These are phyloP conservation scores for Oligia fasciuncula DNA, from an alignment of 2,888 invertebrate species.

Conservation along the genomic window DNA sequence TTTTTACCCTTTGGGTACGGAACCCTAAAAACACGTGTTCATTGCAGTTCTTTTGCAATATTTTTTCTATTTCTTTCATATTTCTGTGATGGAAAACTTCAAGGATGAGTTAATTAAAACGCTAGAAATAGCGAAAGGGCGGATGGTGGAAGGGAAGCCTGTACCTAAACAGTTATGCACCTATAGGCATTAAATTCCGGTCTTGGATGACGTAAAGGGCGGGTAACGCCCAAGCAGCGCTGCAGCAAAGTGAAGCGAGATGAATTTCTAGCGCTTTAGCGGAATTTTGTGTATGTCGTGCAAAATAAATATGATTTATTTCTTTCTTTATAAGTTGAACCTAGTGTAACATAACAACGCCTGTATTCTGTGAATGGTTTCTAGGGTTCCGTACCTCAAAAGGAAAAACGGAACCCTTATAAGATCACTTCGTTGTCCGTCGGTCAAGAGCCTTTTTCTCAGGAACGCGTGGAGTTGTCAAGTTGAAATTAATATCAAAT, in stretches of 20 bases:
- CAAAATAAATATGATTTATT: neutral
- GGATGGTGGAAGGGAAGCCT: neutral
- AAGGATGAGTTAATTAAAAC: constrained; percentile 4
- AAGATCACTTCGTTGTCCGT: no score
- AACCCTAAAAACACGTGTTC: neutral
- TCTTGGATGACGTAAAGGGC: constrained; percentile 10
- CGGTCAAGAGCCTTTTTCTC: no score
- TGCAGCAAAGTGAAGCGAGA: neutral
- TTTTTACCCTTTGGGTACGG: neutral
- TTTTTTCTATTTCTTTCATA: neutral
- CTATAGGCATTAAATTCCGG: neutral
- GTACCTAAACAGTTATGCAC: neutral
- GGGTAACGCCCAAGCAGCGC: neutral
- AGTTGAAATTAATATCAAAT: no score
- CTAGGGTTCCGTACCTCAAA: no score
- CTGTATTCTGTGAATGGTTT: neutral
- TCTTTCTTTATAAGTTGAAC: neutral
- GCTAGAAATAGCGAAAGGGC: constrained; percentile 19
- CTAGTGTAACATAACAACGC: neutral
- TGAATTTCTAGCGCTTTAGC: neutral
- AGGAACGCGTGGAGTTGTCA: no score
- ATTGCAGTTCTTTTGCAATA: neutral
- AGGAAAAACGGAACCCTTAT: no score
- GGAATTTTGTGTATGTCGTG: neutral
- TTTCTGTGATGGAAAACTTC: neutral